Percentiles rank a stretch among this genome's conserved stretches.
These are phyloP conservation scores for Cecidostiba fungosa DNA, from an alignment of 2,888 invertebrate species.

Conservation along the genomic window DNA sequence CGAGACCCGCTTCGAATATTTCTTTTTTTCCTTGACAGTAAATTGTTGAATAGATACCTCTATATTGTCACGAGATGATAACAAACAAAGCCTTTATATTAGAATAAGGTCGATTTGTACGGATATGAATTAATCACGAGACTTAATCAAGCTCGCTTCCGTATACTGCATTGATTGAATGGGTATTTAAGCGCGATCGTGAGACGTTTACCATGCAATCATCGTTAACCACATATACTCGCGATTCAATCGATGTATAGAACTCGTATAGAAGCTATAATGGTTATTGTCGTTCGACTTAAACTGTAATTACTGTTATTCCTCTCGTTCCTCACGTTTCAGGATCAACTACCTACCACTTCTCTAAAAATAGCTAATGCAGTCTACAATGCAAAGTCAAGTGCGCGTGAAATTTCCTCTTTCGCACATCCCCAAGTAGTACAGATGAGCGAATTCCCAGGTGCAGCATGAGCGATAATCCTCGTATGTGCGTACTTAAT, in stretches of 20 bases:
- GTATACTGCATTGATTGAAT: background rate
- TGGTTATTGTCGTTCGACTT: background rate
- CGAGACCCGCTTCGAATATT: background rate
- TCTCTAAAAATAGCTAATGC: background rate
- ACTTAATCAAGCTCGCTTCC: background rate
- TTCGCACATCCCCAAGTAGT: background rate
- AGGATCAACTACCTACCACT: background rate
- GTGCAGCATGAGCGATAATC: background rate
- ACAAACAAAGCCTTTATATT: background rate
- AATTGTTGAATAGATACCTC: no score
- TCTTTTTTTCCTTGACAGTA: no score
- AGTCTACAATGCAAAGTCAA: background rate
- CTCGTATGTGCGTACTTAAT: background rate
- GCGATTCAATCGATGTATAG: conserved; percentile 5
- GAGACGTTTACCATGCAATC: conserved; percentile 12
- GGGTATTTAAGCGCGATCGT: conserved; percentile 20
- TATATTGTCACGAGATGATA: no score
- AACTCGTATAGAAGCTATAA: background rate
- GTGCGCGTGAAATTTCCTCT: background rate
- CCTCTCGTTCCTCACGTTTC: background rate
- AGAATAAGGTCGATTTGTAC: background rate
- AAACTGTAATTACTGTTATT: background rate
- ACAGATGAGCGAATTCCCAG: background rate
- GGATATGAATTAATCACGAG: background rate
- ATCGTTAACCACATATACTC: conserved; percentile 6